Base-by-base conservation (phyloP, 2,113 vertebrate species). In the Zingel zingel region DNA sequence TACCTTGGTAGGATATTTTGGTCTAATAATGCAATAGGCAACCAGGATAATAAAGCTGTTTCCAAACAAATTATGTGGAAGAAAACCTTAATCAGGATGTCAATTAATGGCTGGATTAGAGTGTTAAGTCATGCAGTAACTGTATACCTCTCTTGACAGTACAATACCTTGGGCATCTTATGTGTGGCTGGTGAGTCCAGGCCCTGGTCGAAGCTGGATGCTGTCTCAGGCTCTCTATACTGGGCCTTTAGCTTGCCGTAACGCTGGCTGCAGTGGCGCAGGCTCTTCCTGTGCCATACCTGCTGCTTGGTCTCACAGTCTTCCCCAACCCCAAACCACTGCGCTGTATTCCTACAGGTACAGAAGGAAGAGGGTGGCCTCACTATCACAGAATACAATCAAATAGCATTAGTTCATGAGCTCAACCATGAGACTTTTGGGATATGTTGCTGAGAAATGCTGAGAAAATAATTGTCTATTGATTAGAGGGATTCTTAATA, bases 271-370 rank as follows among this genome's bases (percentile, higher is more conserved):
- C 97, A 99, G 93, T 99, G 98, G 70, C 96, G 97, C 68, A 98
- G 86, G 83, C 97, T 99, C 89, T 97, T 96, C 84, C 96, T 95
- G 15, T 98, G 98, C 98, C 98, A 99, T 69, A 96, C 86, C 91
- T 98, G 97, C n/a, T 97, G 95, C 86, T 97, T 95, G 12, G 91
- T 95, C 73, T 99, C 97, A 93, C 96, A 96, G 94, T 97, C 96
- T 1, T 93, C 90, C 30, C 97, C 97, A 53, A 99, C 93, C 0
- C 98, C 98, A 0, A 99, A 99, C 98, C 98, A 99, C 82, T 99
- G 95, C 0, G 98, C 98, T 0, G 98, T 96, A 59, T 96, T 94
- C 89, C 98, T 99, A 85, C 3, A 53, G 25, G 47, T 4, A 5
- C 23, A 59, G 18, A 25, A 13, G 71, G 11, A 84, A 48, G 21